Evolutionary conservation across 2,113 vertebrate species (phyloP), one percentile per base, ranked within the genome.

Genomic region (Corythaeola cristata): DNA sequence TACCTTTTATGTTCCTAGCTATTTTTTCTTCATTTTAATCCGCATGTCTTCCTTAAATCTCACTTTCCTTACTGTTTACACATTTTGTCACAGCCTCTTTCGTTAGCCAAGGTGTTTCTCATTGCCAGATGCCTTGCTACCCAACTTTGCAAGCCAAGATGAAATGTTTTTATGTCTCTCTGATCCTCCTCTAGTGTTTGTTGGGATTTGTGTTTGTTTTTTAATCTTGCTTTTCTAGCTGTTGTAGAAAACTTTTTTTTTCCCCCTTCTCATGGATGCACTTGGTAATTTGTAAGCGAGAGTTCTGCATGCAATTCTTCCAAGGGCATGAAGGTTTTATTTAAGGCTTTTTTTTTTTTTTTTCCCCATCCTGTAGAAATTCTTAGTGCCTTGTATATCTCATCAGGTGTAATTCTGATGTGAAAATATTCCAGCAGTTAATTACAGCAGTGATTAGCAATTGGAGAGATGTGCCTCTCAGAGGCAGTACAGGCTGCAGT

Each of bases 41-140:
- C 1, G 0, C 9, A 1, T 8, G 15, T 49, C 12, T 69, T 79
- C 49, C 47, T 74, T 77, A 93, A 83, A 59, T 84, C 88, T 91
- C 15, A 0, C 39, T 63, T 94, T 77, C 78, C 78, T 85, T 85
- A 59, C 63, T 96, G 82, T 93, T 95, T 90, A 91, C 50, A 39
- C 44, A 52, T 80, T 90, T 90, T 88, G 41, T 90, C 88, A 88
- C 72, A 5, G 6, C 41, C 59, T 77, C 55, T 90, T 80, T 63
- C 64, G 44, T 47, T 80, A 88, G 79, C 79, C 88, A 88, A 56
- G 52, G 45, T 69, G 55, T 35, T 89, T 80, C 35, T 86, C 23
- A 13, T 83, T 93, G 87, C 88, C 94, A 91, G 82, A 91, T 91
- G 85, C 63, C 75, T 94, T 58, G 22, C 58, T 94, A 35, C 91